Evolutionary conservation across 2,888 invertebrate species (phyloP).

Genomic region (Ligdia adustata): DNA sequence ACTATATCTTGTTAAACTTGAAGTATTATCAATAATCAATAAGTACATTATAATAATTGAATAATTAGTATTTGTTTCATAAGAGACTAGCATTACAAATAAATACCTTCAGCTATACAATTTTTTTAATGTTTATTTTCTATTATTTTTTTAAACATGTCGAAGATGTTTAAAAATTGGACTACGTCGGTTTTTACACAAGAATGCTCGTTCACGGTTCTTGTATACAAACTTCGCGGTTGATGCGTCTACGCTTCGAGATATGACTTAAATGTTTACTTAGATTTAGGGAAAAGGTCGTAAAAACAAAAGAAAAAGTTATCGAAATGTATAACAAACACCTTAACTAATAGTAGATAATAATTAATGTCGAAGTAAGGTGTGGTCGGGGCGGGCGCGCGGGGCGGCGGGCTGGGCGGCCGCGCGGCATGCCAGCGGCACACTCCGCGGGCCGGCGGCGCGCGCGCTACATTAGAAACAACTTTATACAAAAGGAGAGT

Average conservation of each 20-base stretch:
- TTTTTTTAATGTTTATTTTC: conserved; percentile 79
- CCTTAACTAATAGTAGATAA: conserved; percentile 82
- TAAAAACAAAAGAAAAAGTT: conserved; percentile 79
- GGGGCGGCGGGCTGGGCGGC: conserved; percentile 41
- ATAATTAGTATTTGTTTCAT: conserved; percentile 84
- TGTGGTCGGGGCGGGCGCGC: conserved; percentile 40
- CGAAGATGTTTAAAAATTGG: conserved; percentile 81
- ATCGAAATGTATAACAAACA: conserved; percentile 84
- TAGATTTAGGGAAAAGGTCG: conserved; percentile 81
- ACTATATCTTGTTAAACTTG: conserved; percentile 82
- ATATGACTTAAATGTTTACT: conserved; percentile 83
- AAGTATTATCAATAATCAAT: conserved; percentile 84
- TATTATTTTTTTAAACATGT: conserved; percentile 81
- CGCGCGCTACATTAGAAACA: conserved; percentile 65
- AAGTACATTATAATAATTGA: conserved; percentile 84
- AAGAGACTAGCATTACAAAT: conserved; percentile 85
- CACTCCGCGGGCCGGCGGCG: conserved; percentile 27
- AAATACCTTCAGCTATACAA: conserved; percentile 84
- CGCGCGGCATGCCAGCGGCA: conserved; percentile 5
- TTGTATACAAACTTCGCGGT: conserved; percentile 67
- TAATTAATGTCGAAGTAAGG: conserved; percentile 74
- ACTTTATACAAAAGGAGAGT: conserved; percentile 70
- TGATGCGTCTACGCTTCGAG: conserved; percentile 81
- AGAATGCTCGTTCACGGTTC: conserved; percentile 62
- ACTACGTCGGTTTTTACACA: conserved; percentile 75